Conservation (phyloP, 1,140 invertebrate species). For the Drosophila tani region DNA sequence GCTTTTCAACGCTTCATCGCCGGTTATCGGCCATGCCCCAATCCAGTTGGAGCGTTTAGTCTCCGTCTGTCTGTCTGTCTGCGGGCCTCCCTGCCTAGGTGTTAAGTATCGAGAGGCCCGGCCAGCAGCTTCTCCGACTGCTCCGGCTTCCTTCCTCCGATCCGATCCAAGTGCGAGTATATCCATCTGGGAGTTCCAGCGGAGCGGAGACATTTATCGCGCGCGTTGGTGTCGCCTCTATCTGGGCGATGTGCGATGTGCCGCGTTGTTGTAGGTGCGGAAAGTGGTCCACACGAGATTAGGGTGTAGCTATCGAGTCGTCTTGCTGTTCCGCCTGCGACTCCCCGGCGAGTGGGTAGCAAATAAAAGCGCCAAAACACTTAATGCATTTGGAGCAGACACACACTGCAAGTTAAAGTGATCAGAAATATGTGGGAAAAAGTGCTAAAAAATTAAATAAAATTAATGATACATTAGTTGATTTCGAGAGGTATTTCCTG, state of each 20-base stretch:
- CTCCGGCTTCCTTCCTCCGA: slow-evolving; percentile 40
- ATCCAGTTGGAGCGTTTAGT: slow-evolving; percentile 52
- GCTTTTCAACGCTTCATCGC: slow-evolving; percentile 53
- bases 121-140: slow-evolving; percentile 40
- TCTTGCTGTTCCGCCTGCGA: slow-evolving; percentile 45
- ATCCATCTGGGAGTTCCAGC: slow-evolving; percentile 76
- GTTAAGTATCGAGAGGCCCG: slow-evolving; percentile 49
- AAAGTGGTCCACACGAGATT: slow-evolving; percentile 77
- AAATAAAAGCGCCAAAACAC: slow-evolving; percentile 76
- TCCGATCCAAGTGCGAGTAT: slow-evolving; percentile 1
- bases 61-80: slow-evolving; percentile 8
- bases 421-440: not conserved
- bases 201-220: slow-evolving; percentile 32
- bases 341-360: slow-evolving; percentile 64
- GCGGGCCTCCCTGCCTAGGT: slow-evolving; percentile 25
- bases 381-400: slow-evolving; percentile 81
- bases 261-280: slow-evolving; percentile 71
- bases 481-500: not conserved
- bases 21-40: slow-evolving; percentile 41
- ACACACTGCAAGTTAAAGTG: slow-evolving; percentile 15
- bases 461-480: too few species aligned
- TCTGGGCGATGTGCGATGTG: slow-evolving; percentile 27
- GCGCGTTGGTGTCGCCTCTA: slow-evolving; percentile 67
- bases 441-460: fast-evolving
- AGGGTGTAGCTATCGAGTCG: slow-evolving; percentile 70